These are phyloP conservation scores for Tromatobia lineatoria DNA, from an alignment of 2,888 invertebrate genomes.

Conservation along the genomic window DNA sequence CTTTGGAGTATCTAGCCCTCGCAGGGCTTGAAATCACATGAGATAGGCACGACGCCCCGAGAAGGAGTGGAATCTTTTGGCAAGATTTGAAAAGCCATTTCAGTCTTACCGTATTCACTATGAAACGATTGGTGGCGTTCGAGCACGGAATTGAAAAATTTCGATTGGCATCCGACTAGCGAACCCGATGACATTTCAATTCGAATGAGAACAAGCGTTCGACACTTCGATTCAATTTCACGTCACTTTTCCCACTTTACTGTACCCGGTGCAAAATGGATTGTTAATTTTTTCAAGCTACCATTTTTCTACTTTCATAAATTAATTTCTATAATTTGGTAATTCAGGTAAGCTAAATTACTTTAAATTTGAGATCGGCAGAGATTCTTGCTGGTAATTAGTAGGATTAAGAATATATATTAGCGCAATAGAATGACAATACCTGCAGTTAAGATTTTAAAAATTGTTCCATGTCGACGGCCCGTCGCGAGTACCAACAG, in stretches of 20 bases:
- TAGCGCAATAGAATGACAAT: slow-evolving; percentile 1
- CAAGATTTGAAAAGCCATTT: slow-evolving; percentile 14
- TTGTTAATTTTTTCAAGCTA: background rate
- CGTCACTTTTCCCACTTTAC: background rate
- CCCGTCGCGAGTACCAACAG: slow-evolving; percentile 37
- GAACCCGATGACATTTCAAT: slow-evolving; percentile 41
- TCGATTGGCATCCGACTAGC: slow-evolving; percentile 26
- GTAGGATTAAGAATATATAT: background rate
- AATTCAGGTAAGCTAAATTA: background rate
- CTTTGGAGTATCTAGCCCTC: background rate
- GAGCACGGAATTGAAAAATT: slow-evolving; percentile 36
- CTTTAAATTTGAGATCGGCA: background rate
- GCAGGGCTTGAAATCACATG: background rate
- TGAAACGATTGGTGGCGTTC: slow-evolving; percentile 14
- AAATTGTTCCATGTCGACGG: slow-evolving; percentile 8
- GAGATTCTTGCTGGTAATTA: background rate
- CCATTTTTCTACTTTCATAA: background rate
- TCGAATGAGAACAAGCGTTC: slow-evolving; percentile 14
- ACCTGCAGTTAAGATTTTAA: slow-evolving; percentile 22
- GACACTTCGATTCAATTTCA: slow-evolving; percentile 21
- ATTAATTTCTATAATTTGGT: background rate
- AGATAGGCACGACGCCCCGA: background rate
- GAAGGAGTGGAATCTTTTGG: slow-evolving; percentile 17
- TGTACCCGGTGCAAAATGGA: background rate
- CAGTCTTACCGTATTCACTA: background rate